Evolutionary conservation across 1,140 invertebrate species (phyloP), one percentile per base, ranked within the genome.

Genomic region (Sitobion miscanthi): DNA sequence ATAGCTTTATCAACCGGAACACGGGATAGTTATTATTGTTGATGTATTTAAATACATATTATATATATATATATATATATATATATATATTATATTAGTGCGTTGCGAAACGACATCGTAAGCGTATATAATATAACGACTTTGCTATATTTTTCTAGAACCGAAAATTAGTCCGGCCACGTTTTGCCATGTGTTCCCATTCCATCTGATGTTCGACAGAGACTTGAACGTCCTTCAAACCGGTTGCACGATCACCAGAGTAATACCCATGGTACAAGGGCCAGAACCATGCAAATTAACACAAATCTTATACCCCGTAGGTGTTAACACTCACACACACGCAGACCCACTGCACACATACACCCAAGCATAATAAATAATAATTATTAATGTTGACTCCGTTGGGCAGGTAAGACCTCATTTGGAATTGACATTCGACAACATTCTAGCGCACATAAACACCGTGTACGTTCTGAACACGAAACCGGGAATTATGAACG

Each of bases 401-500:
- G 49, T 85, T 85, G 94, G 95, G 11, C 94, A 98, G 97, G 96
- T 99, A 52, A 96, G 98, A 93, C 98, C 98, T 11, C 98, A 99
- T 95, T 96, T 98, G 95, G 97, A 98, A 94, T 96, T 99, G 94
- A 98, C 97, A 47, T 99, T 99, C 95, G 97, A 98, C 94, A 98
- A 98, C 95, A 98, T 99, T 94, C 95, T 99, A 54, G 97, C 98
- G 0, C 98, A 99, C 95, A 99, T 99, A 95, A 99, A 99, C 95
- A 99, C 98, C 23, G 98, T 99, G 42, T 99, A 99, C 95, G 98
- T 99, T 1, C 95, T 99, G n/a, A 97, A 97, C 94, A 98, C 97
- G 0, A 97, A 97, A 94, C 96, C 97, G 93, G 97, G 97, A 38
- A 97, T 97, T 85, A 97, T 98, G 96, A 94, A 94, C 45, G 96